Base-by-base conservation (phyloP, 1,140 invertebrate genomes). In the Bombus cullumanus region DNA sequence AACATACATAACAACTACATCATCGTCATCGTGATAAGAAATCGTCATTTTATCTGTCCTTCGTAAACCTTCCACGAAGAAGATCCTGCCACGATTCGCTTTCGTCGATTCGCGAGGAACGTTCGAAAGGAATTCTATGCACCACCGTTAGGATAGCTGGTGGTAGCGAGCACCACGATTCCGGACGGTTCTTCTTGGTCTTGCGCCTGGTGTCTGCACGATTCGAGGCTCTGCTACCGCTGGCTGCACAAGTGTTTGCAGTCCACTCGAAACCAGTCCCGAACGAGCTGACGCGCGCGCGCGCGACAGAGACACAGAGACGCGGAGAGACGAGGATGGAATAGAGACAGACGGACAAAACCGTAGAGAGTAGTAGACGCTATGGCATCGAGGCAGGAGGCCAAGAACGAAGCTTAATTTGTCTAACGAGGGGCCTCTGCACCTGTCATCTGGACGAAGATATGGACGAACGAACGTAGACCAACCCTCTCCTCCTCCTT, bases 371-470 rank as follows among this genome's bases (percentile, higher is more conserved):
- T n/a, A n/a, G 57, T 82, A 84, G 85, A 80, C 73, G 80, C 72
- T 75, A 81, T 78, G 81, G 74, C 86, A 88, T 66, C 76, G 83
- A 83, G 86, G 68, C 86, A 81, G 74, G 88, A 89, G 86, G 81
- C 88, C 83, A 88, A 85, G 90, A 92, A 92, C 88, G 81, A 82
- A 92, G 91, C 87, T 92, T 93, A 93, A 93, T 93, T 93, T 93
- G 89, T 93, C 91, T 93, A 92, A 93, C 92, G 91, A 93, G 91
- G 91, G 88, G 87, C 76, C 88, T 83, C 92, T 90, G 90, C 91
- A 92, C 91, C 92, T 93, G 92, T 93, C 92, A 93, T 92, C 86
- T 79, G 86, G 83, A 90, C 89, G 84, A 86, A 83, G 81, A 87
- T 89, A 91, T 87, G 87, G 88, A 92, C 86, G 85, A 85, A 81